Conservation (phyloP, 2,888 invertebrate species). For the Charanyca ferruginea region DNA sequence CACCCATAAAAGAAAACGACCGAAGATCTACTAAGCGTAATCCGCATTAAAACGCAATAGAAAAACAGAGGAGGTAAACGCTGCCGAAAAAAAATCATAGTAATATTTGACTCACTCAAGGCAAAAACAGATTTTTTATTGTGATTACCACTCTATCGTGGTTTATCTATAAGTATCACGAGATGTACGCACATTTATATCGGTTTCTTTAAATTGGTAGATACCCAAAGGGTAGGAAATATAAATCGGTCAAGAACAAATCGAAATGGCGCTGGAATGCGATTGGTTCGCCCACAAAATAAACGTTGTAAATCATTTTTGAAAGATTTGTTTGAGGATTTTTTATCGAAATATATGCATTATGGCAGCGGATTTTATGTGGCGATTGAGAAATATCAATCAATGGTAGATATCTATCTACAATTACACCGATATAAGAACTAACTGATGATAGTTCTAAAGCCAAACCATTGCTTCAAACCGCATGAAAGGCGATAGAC, state of each 20-base stretch:
- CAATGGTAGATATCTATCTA: not conserved
- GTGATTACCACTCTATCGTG: slow-evolving; percentile 8
- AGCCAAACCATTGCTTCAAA: slow-evolving; percentile 65
- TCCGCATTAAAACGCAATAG: slow-evolving; percentile 32
- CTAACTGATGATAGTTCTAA: slow-evolving; percentile 29
- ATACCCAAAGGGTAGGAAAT: slow-evolving; percentile 7
- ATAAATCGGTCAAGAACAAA: slow-evolving; percentile 49
- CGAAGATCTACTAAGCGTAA: slow-evolving; percentile 16
- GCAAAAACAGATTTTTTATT: slow-evolving; percentile 21
- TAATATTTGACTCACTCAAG: slow-evolving; percentile 16
- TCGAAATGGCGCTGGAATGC: slow-evolving; percentile 36
- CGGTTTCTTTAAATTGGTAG: slow-evolving; percentile 15
- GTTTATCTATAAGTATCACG: not conserved
- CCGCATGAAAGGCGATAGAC: slow-evolving; percentile 70
- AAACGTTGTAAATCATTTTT: slow-evolving; percentile 34
- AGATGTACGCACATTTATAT: slow-evolving; percentile 12
- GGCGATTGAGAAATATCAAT: slow-evolving; percentile 15
- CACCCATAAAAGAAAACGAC: slow-evolving; percentile 30
- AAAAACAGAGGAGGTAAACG: slow-evolving; percentile 7
- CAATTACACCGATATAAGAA: not conserved
- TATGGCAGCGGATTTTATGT: slow-evolving; percentile 14
- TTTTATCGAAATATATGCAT: slow-evolving; percentile 31
- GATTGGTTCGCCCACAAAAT: slow-evolving; percentile 29
- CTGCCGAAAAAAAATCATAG: slow-evolving; percentile 18
- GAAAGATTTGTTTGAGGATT: slow-evolving; percentile 21